Percentiles rank a stretch among this genome's conserved stretches.
These are phyloP conservation scores for Meloidogyne hapla DNA, from an alignment of 1,140 invertebrate species.

Conservation along the genomic window DNA sequence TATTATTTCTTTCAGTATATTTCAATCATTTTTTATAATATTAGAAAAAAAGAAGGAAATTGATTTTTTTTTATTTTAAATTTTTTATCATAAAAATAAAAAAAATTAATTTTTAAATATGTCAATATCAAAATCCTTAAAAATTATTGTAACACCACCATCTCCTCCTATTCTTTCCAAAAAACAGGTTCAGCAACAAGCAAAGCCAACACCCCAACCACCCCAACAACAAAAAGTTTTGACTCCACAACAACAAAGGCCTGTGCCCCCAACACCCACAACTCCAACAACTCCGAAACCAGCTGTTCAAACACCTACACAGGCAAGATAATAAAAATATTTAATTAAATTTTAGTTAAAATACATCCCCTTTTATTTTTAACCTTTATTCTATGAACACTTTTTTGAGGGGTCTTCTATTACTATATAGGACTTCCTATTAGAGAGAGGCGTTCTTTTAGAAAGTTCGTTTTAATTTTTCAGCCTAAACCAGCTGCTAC, in stretches of 20 bases:
- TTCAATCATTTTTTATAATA: background rate
- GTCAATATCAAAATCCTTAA: background rate
- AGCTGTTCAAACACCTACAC: background rate
- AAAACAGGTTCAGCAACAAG: constrained; percentile 4
- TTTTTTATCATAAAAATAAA: background rate
- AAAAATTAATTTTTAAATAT: background rate
- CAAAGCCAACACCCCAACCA: constrained; percentile 1
- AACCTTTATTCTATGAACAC: too few species aligned
- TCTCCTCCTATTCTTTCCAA: background rate
- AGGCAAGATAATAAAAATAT: background rate
- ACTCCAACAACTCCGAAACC: constrained; percentile 3
- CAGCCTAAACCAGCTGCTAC: too few species aligned
- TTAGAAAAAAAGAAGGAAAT: background rate
- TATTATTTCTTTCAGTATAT: background rate
- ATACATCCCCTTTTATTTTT: too few species aligned
- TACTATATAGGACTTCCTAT: too few species aligned
- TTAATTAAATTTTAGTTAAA: background rate
- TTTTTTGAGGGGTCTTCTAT: too few species aligned
- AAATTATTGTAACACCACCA: background rate
- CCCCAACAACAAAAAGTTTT: background rate
- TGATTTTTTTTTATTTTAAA: background rate
- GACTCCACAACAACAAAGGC: constrained; percentile 6
- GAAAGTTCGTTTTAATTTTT: too few species aligned
- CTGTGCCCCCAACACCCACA: background rate
- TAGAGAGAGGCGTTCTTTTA: too few species aligned